Percentiles rank a stretch among this genome's conserved stretches.
Evolutionary conservation across 2,888 invertebrate species (phyloP).

Genomic region (Scaeva pyrastri): DNA sequence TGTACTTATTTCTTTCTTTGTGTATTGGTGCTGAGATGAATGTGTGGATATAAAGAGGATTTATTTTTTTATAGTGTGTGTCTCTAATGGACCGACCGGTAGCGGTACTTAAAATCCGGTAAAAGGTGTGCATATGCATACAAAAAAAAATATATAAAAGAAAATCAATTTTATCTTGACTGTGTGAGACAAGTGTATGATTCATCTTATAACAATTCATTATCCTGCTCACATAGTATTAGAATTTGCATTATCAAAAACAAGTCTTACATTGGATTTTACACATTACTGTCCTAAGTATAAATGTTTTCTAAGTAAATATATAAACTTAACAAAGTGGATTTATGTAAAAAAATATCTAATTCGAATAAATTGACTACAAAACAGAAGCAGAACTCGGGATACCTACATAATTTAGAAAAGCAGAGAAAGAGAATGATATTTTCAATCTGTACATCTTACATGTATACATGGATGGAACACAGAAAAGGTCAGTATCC

Average conservation of each 20-base stretch:
- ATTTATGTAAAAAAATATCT: constrained; percentile 33
- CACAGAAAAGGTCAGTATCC: constrained; percentile 72
- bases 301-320: not conserved
- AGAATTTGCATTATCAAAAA: constrained; percentile 18
- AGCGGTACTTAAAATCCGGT: constrained; percentile 66
- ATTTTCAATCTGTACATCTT: constrained; percentile 10
- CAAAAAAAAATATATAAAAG: constrained; percentile 41
- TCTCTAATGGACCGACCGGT: constrained; percentile 55
- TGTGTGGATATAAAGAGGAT: constrained; percentile 34
- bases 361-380: constrained; percentile 48
- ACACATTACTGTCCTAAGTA: not conserved
- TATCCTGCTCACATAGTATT: constrained; percentile 49
- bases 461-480: constrained; percentile 10
- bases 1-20: constrained; percentile 2
- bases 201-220: constrained; percentile 59
- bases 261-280: constrained; percentile 39
- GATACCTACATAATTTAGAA: constrained; percentile 51
- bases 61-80: constrained; percentile 36
- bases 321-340: constrained; percentile 4
- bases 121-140: constrained; percentile 48
- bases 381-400: constrained; percentile 58
- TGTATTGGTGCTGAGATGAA: constrained; percentile 33
- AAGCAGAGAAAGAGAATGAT: constrained; percentile 17
- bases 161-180: constrained; percentile 63
- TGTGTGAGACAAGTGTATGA: constrained; percentile 65